Conservation (phyloP, 2,113 vertebrate species). For the Psophia crepitans region DNA sequence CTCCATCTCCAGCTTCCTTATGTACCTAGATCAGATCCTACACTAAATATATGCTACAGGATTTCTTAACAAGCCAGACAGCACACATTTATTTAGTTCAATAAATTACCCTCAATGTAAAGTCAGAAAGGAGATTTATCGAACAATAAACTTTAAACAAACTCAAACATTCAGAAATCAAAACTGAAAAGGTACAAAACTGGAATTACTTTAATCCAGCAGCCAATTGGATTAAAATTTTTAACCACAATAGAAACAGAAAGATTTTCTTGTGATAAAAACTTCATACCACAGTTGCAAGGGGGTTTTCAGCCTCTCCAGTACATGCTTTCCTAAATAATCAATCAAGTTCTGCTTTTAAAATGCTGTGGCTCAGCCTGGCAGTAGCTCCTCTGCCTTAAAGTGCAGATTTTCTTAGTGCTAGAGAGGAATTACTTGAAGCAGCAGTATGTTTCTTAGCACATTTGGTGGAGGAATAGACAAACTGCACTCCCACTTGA, state of each 20-base stretch:
- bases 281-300: not conserved
- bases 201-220: not conserved
- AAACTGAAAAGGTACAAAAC: not conserved
- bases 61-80: not conserved
- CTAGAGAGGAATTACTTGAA: not conserved
- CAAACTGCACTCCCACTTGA: not conserved
- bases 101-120: not conserved
- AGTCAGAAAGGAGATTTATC: not conserved
- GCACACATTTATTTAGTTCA: not conserved
- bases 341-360: not conserved
- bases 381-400: not conserved
- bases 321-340: not conserved
- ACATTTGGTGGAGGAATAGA: not conserved
- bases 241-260: not conserved
- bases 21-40: not conserved
- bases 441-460: not conserved
- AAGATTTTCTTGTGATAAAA: not conserved
- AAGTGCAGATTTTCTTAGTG: not conserved
- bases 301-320: not conserved
- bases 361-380: not conserved
- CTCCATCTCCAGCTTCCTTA: not conserved
- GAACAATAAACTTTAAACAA: not conserved
- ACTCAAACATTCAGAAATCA: not conserved
- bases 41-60: not conserved
- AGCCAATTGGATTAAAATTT: not conserved